Conservation (phyloP, 2,888 invertebrate species). For the Crioceris asparagi region DNA sequence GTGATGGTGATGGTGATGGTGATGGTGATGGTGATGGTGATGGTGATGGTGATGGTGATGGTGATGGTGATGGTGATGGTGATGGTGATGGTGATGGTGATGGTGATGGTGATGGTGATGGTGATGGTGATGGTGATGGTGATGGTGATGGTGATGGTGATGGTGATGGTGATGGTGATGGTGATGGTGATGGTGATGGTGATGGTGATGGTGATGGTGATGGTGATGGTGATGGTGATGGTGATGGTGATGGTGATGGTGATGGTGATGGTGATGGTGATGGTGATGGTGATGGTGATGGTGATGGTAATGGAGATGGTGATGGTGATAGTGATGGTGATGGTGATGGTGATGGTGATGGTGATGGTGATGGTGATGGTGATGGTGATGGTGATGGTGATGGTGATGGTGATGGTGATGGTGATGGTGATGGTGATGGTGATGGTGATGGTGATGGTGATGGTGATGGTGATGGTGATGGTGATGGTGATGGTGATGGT, state of each 20-base stretch:
- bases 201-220: constrained; percentile 1
- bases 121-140: too few species aligned
- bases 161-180: constrained; percentile 1
- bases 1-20: constrained; percentile 2
- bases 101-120: too few species aligned
- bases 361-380: constrained; percentile 1
- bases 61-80: too few species aligned
- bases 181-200: constrained; percentile 1
- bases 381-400: constrained; percentile 2
- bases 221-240: constrained; percentile 1
- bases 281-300: constrained; percentile 1
- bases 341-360: constrained; percentile 1
- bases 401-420: neutral
- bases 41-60: constrained; percentile 1
- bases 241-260: neutral
- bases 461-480: neutral
- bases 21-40: constrained; percentile 1
- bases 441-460: neutral
- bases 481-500: constrained; percentile 1
- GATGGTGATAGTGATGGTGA: too few species aligned
- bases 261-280: constrained; percentile 2
- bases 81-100: too few species aligned
- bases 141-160: too few species aligned
- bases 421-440: too few species aligned
- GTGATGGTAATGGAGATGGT: too few species aligned